Evolutionary conservation across 2,888 invertebrate genomes (phyloP).

Genomic region (Oscheius sp.): DNA sequence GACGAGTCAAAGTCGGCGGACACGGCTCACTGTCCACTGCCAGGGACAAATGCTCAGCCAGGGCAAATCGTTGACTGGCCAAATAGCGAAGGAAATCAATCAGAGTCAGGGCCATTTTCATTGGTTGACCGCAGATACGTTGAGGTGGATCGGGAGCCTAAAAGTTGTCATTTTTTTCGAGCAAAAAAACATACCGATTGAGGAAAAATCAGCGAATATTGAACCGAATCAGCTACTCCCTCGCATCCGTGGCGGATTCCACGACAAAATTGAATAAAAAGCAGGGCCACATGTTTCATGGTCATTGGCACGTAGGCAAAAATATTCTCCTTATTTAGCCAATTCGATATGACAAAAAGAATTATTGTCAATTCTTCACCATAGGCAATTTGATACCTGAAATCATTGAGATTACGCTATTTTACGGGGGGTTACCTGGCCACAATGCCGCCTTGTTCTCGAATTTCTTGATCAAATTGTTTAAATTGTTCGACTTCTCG

Average conservation of each 20-base stretch:
- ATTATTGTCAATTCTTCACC: conserved; percentile 38
- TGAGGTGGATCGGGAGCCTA: conserved; percentile 10
- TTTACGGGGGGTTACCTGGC: not conserved
- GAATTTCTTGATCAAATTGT: conserved; percentile 12
- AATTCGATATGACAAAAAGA: conserved; percentile 49
- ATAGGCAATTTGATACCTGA: conserved; percentile 48
- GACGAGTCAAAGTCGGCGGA: conserved; percentile 11
- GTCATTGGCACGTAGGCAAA: conserved; percentile 27
- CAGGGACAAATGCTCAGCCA: conserved; percentile 8
- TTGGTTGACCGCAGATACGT: not conserved
- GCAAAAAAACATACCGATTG: conserved; percentile 20
- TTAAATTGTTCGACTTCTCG: not conserved
- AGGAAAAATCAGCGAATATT: conserved; percentile 1
- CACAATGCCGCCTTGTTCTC: not conserved
- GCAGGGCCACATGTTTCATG: conserved; percentile 45
- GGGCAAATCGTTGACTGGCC: conserved; percentile 30
- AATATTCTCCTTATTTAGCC: conserved; percentile 49
- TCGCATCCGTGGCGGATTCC: conserved; percentile 37
- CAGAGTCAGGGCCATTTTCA: conserved; percentile 11
- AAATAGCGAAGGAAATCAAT: conserved; percentile 36
- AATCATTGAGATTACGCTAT: not conserved
- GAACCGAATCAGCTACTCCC: conserved; percentile 23
- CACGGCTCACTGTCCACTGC: conserved; percentile 1
- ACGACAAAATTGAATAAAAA: conserved; percentile 47
- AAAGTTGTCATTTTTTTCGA: not conserved